Evolutionary conservation across 2,113 vertebrate species (phyloP).

Genomic region (Opisthocomus hoazin): DNA sequence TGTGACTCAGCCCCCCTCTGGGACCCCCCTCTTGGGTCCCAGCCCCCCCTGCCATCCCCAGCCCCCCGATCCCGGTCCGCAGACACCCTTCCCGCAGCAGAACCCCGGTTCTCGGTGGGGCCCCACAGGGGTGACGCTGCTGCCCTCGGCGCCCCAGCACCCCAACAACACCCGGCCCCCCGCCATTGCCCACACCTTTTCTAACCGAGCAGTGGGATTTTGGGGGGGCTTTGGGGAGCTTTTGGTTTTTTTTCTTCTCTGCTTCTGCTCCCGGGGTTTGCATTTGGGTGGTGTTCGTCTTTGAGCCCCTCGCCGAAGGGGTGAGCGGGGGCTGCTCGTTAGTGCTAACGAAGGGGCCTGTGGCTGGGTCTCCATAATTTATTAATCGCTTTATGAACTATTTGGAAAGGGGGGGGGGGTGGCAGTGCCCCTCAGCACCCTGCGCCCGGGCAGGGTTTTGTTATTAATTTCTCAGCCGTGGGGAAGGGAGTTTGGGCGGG

Average conservation of each 20-base stretch:
- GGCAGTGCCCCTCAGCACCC: neutral
- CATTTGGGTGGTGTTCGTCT: neutral
- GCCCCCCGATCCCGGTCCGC: neutral
- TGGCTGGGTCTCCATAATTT: neutral
- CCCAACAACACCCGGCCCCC: neutral
- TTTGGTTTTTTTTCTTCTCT: neutral
- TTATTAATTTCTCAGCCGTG: neutral
- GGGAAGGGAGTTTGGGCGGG: neutral
- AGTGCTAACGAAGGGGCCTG: neutral
- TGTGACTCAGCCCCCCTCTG: neutral
- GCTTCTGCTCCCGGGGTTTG: neutral
- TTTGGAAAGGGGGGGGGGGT: neutral
- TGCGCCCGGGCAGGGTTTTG: neutral
- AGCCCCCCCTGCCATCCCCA: neutral
- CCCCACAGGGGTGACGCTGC: accelerated
- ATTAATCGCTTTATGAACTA: neutral
- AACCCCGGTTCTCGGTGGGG: neutral
- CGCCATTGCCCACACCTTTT: neutral
- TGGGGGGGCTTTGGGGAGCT: too few species aligned
- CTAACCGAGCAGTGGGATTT: neutral
- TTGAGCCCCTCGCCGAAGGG: neutral
- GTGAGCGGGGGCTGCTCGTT: neutral
- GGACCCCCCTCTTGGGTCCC: neutral
- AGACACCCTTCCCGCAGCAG: neutral
- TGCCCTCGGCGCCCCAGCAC: neutral